These are phyloP conservation scores for Crax fasciolata DNA, from an alignment of 2,797 vertebrate genomes.

Conservation along the genomic window DNA sequence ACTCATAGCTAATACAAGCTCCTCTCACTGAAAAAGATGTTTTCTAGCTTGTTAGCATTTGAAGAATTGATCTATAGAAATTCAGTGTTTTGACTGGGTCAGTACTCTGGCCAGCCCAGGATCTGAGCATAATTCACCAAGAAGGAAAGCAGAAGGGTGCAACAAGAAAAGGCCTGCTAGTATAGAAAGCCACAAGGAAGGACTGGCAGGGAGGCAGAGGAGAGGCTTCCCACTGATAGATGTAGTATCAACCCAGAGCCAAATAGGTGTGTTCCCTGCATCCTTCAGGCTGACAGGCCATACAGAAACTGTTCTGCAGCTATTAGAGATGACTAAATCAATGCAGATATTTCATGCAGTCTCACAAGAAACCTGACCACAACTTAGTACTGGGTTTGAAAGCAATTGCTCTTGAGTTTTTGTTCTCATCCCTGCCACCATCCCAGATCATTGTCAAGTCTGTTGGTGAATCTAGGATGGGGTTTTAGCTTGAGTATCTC, in stretches of 20 bases:
- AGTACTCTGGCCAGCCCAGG: not conserved
- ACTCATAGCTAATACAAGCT: rapidly evolving
- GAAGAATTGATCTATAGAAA: not conserved
- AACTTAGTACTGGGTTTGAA: not conserved
- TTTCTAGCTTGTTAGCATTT: not conserved
- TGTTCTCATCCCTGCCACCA: not conserved
- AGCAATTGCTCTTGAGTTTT: not conserved
- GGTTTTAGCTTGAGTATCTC: not conserved
- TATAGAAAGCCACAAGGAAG: not conserved
- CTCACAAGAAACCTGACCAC: not conserved
- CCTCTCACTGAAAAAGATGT: not conserved
- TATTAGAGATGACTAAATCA: not conserved
- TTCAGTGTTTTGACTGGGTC: not conserved
- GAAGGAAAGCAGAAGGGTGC: not conserved
- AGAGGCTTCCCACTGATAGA: not conserved
- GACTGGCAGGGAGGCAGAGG: not conserved
- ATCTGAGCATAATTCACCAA: not conserved
- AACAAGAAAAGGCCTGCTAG: not conserved
- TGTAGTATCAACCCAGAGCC: not conserved
- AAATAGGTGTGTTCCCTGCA: not conserved
- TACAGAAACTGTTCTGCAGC: not conserved
- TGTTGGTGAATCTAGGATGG: not conserved
- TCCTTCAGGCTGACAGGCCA: not conserved
- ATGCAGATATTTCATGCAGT: not conserved
- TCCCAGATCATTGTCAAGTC: not conserved